Conservation (phyloP, 2,797 vertebrate species). For the Spatula versicolor region DNA sequence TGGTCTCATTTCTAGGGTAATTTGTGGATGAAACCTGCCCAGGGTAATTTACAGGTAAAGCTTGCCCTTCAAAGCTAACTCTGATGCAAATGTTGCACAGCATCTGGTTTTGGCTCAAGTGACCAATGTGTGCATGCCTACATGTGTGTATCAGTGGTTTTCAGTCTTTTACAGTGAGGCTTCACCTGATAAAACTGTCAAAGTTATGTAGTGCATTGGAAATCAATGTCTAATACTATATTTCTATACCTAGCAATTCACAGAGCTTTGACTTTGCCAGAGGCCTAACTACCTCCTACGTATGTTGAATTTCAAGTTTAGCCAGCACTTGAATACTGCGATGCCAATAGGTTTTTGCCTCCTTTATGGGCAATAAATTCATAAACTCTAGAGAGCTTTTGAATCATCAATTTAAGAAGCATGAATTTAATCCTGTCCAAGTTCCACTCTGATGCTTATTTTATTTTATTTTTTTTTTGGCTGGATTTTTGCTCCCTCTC, state of each 20-base stretch:
- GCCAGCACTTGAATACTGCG: neutral
- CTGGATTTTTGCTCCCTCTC: neutral
- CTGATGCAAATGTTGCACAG: neutral
- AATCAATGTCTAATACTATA: neutral
- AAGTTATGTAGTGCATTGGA: neutral
- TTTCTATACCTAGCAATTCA: neutral
- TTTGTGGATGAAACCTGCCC: neutral
- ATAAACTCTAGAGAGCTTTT: neutral
- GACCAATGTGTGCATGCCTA: rapidly evolving
- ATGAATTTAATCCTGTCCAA: neutral
- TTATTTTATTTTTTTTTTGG: rapidly evolving
- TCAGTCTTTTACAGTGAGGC: neutral
- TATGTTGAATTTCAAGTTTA: neutral
- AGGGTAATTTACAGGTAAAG: neutral
- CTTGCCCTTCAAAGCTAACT: neutral
- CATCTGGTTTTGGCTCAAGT: neutral
- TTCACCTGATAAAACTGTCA: neutral
- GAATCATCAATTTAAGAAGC: neutral
- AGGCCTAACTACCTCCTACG: neutral
- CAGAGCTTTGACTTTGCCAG: neutral
- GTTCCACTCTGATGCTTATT: neutral
- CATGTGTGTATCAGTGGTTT: neutral
- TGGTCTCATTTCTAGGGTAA: neutral
- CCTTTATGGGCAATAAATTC: neutral
- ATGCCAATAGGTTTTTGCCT: neutral